Evolutionary conservation across 2,797 vertebrate species (phyloP), one percentile per base, ranked within the genome.

Genomic region (Huso huso): DNA sequence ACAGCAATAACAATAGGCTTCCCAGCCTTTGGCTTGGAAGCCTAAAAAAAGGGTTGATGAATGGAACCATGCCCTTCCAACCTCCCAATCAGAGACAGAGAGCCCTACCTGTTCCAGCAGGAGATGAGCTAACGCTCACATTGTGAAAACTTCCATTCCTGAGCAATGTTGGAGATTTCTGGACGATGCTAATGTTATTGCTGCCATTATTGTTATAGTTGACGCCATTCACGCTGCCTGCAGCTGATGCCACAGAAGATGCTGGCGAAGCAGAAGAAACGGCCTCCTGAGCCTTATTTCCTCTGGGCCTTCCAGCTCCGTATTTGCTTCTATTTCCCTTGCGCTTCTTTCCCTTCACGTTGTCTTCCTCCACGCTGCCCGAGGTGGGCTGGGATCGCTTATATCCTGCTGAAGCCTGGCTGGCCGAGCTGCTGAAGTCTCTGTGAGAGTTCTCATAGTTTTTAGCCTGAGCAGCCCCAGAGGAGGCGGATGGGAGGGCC

Each of bases 81-180:
- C 23, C 23, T 3, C 23, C 23, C 23, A 37, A 3, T 37, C 15
- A 8, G n/a, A 18, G 58, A 18, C 5, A 60, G 8, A 6, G 7
- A 8, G 55, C 6, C 81, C 73, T 82, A 98, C 96, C 95, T 95
- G 94, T 89, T 71, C 91, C 93, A 73, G 91, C 82, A 67, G 92
- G 87, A 68, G 93, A 86, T 68, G 94, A 92, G 85, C 91, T 85
- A 78, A 93, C 90, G 75, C 91, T 93, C 77, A 92, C 91, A 84
- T 89, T 92, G 79, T 97, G 95, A 78, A 97, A 83, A 86, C 89
- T 93, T 76, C 95, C 95, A 78, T 98, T 98, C 92, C 95, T 95
- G 85, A 96, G 94, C 82, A 97, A 89, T 11, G 95, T 93, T 51
- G 95, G 94, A 68, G 96, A 98, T 82, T 95, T 96, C 73, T 98